Evolutionary conservation across 2,113 vertebrate species (phyloP), one percentile per base, ranked within the genome.

Genomic region (Hystrix brachyura): DNA sequence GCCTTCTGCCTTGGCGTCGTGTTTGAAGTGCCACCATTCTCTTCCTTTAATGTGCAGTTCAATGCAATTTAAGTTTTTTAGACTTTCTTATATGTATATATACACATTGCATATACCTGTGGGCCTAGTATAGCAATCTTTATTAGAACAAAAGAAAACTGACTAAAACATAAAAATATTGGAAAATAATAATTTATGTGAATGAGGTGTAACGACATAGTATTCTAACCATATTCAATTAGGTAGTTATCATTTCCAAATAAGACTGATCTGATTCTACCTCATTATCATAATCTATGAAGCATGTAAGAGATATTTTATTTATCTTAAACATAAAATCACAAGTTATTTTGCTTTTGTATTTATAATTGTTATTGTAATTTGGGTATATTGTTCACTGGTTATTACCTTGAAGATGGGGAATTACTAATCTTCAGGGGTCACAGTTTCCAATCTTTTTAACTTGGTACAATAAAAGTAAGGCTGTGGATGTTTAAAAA

Each of bases 141-240:
- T 91, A 57, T 92, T 65, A 46, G 38, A 72, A 89, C 76, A 94
- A 91, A 91, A 92, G n/a, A 67, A 78, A 89, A 82, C 32, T 64
- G 29, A 48, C 81, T 94, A 80, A 81, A 91, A 43, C 34, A 85
- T 72, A 53, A 89, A 62, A 80, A 76, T 32, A 57, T 64, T 94
- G 23, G 51, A 97, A 96, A 74, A 27, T 57, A 76, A 72, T 55
- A 5, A 74, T 95, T 85, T 71, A 46, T 80, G n/a, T 19, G 84
- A 91, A 91, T 72, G 57, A 78, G 78, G 13, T 92, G 5, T 82
- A 87, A 78, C 67, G 65, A 86, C 34, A 86, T 25, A 90, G 53
- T 60, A 90, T 81, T 90, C 19, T 72, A 59, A 67, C n/a, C 38
- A 67, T 79, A 67, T 60, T 94, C 6, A 84, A 65, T 53, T 94